These are phyloP conservation scores for Takifugu flavidus DNA, from an alignment of 2,113 vertebrate species.

Conservation along the genomic window DNA sequence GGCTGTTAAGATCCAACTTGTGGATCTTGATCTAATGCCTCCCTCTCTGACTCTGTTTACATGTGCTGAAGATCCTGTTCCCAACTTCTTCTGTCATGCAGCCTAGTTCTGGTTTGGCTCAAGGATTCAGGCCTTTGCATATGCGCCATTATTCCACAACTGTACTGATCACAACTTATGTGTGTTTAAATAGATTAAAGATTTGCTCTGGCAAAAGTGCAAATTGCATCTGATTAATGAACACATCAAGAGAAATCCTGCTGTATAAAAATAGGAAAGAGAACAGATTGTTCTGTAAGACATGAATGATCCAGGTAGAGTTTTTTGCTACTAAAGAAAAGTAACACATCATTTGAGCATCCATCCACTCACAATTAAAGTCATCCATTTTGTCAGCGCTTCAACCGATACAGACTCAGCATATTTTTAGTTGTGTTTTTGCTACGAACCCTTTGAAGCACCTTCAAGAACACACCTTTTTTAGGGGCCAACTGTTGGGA, in stretches of 20 bases:
- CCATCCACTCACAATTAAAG: neutral
- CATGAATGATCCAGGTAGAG: too few relatives aligned
- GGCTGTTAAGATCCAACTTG: conserved; percentile 34
- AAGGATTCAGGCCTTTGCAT: too few relatives aligned
- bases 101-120: conserved; percentile 1
- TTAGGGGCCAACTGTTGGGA: too few relatives aligned
- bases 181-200: neutral
- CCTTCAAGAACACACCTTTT: too few relatives aligned
- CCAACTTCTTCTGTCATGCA: conserved; percentile 3
- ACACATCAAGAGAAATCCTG: neutral
- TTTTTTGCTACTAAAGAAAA: too few relatives aligned
- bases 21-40: conserved; percentile 27
- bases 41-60: conserved; percentile 17
- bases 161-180: neutral
- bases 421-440: too few relatives aligned
- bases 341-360: neutral
- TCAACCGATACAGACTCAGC: too few relatives aligned
- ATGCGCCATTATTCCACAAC: neutral
- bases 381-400: too few relatives aligned
- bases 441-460: too few relatives aligned
- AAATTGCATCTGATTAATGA: neutral
- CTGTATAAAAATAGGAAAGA: neutral
- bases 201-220: neutral
- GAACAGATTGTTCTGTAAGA: too few relatives aligned
- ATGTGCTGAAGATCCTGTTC: conserved; percentile 8